Evolutionary conservation across 2,888 invertebrate species (phyloP), one percentile per base, ranked within the genome.

Genomic region (Craniophora ligustri): DNA sequence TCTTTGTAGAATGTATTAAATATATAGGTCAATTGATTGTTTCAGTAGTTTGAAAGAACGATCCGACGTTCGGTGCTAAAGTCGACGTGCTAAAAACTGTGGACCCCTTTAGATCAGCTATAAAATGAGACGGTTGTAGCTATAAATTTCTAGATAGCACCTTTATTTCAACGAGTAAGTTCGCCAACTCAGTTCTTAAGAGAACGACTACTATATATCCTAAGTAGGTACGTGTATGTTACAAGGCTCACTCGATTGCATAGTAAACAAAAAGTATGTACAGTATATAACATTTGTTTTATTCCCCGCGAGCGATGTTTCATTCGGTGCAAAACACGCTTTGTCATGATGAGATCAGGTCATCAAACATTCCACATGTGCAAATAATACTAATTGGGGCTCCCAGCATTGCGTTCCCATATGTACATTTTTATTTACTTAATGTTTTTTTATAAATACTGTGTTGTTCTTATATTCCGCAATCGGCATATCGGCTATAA

Each of bases 61-160:
- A 48, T 10, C 40, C 36, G 36, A 44, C 34, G 28, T 34, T 18
- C 32, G 50, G 38, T 44, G 44, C 31, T 51, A 38, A 34, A 59
- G 41, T 34, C 47, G 40, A 55, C 57, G 42, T 44, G 26, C 55
- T 53, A 48, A 67, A 59, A 45, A 67, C 50, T 30, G 31, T 14
- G 30, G 19, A 51, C 36, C 56, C 45, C 53, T 53, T 54, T 50
- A 71, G 49, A 72, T 72, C 56, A 64, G 40, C 68, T 36, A 67
- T 65, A 75, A 72, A 72, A 75, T 49, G 36, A 51, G 23, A 55
- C 30, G 46, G 38, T 45, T 51, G 40, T 47, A 41, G 21, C 51
- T 42, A 66, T 72, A 66, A 75, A 72, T 76, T 60, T 16, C 8
- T 30, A 51, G 60, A 73, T 53, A 66, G 35, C 46, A 57, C 56